Percentiles rank a stretch among this genome's conserved stretches.
These are phyloP conservation scores for Ctenicera cuprea DNA, from an alignment of 2,888 invertebrate genomes.

Conservation along the genomic window DNA sequence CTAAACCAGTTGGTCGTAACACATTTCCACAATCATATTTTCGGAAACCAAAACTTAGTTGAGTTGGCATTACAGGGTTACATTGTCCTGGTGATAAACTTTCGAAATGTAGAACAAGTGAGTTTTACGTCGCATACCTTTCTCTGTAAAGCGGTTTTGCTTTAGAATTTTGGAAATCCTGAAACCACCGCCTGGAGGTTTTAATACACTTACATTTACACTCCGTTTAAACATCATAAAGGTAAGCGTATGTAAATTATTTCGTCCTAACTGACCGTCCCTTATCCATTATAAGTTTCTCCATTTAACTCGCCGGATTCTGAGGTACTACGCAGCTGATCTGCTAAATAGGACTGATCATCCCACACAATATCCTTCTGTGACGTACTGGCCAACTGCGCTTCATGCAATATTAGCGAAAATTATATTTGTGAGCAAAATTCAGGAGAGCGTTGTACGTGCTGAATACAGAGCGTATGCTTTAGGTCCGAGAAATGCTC, in stretches of 20 bases:
- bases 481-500: conserved; percentile 29
- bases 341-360: conserved; percentile 31
- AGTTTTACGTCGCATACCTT: no score
- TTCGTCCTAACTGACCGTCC: conserved; percentile 53
- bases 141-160: no score
- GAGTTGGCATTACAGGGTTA: no score
- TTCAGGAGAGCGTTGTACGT: conserved; percentile 30
- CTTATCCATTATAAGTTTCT: conserved; percentile 52
- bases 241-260: conserved; percentile 51
- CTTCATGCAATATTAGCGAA: conserved; percentile 52
- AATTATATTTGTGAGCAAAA: conserved; percentile 52
- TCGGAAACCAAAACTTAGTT: no score
- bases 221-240: conserved; percentile 46
- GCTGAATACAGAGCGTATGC: conserved; percentile 41
- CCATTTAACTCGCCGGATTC: conserved; percentile 48
- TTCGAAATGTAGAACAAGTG: no score
- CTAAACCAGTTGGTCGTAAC: no score
- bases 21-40: no score
- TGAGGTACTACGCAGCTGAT: conserved; percentile 42
- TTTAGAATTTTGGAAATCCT: no score
- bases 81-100: no score
- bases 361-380: conserved; percentile 15
- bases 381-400: conserved; percentile 42
- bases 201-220: conserved; percentile 43
- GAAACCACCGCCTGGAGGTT: conserved; percentile 19